Percentiles rank a stretch among this genome's conserved stretches.
Conservation (phyloP, 2,113 vertebrate species). For the Odobenus rosmarus region DNA sequence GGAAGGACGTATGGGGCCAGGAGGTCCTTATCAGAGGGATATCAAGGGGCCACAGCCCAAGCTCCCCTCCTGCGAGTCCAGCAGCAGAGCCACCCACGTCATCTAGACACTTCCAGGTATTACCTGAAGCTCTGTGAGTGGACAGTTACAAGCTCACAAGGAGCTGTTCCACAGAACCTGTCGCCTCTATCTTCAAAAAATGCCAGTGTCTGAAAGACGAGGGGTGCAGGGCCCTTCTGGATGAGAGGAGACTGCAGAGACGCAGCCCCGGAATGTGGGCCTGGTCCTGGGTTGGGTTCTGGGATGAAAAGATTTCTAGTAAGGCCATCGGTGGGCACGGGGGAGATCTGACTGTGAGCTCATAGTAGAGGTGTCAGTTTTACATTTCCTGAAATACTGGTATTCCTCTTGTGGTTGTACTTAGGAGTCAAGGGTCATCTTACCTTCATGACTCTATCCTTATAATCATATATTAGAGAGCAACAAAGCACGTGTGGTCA, state of each 20-base stretch:
- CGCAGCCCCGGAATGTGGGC: background rate
- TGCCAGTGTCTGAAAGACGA: background rate
- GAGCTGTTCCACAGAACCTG: background rate
- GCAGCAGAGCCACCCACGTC: background rate
- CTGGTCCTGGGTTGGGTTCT: background rate
- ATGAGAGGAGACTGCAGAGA: background rate
- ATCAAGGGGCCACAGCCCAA: background rate
- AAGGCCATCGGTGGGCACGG: background rate
- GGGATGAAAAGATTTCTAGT: background rate
- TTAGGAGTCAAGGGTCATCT: background rate
- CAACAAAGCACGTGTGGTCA: background rate
- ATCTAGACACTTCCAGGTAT: background rate
- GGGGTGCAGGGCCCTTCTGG: background rate
- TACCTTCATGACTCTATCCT: background rate
- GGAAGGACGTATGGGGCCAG: background rate
- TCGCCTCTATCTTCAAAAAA: background rate
- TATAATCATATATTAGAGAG: background rate
- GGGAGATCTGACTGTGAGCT: background rate
- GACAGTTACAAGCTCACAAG: background rate
- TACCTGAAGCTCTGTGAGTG: background rate
- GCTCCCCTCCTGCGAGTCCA: background rate
- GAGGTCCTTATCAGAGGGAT: background rate
- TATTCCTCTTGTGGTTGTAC: background rate
- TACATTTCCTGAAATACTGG: background rate
- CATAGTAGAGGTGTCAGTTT: accelerated